These are phyloP conservation scores for Cranoglanis bouderius DNA, from an alignment of 2,113 vertebrate species.

Conservation along the genomic window DNA sequence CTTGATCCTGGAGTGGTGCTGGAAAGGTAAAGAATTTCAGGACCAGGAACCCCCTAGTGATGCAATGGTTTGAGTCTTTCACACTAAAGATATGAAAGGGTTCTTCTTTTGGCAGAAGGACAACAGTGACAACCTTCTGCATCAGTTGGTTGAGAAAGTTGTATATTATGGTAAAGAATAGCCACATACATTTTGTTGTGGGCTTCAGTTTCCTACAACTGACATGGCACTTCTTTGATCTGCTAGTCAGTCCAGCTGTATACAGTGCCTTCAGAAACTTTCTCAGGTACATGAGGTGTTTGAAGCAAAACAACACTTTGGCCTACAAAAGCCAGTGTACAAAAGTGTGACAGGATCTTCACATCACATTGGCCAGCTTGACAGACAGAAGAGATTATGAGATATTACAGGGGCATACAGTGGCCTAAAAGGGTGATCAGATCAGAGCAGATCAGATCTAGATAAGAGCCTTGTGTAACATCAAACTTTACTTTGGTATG, in stretches of 20 bases:
- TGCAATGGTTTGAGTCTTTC: too few relatives aligned
- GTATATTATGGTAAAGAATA: background rate
- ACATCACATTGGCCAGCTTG: background rate
- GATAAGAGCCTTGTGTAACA: background rate
- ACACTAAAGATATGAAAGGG: too few relatives aligned
- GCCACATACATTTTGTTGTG: too few relatives aligned
- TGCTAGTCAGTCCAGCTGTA: too few relatives aligned
- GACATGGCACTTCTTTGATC: background rate
- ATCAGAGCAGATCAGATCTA: background rate
- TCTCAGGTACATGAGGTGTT: too few relatives aligned
- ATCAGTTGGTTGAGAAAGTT: too few relatives aligned
- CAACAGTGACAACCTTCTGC: background rate
- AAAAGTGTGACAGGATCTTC: background rate
- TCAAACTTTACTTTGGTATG: background rate
- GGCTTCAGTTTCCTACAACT: background rate
- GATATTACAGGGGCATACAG: background rate
- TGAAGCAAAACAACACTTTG: background rate
- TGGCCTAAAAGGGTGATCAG: too few relatives aligned
- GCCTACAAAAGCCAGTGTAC: background rate
- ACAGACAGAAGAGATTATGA: background rate
- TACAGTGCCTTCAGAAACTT: too few relatives aligned
- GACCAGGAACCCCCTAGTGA: too few relatives aligned
- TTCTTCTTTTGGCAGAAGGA: too few relatives aligned
- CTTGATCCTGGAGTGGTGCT: too few relatives aligned
- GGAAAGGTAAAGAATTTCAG: too few relatives aligned